Evolutionary conservation across 2,888 invertebrate genomes (phyloP).

Genomic region (Syrphus vitripennis): DNA sequence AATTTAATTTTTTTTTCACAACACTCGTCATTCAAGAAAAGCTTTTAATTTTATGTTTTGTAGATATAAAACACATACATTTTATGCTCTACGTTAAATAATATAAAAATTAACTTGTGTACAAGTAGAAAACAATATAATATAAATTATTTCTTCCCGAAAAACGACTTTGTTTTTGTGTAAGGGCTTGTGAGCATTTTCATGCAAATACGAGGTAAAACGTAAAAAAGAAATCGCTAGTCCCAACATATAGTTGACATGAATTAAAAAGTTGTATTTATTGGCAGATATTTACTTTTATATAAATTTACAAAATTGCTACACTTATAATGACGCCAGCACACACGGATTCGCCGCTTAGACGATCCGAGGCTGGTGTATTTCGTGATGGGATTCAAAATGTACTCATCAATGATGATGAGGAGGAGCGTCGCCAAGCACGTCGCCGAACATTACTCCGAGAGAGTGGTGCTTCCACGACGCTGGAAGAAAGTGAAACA

Average conservation of each 20-base stretch:
- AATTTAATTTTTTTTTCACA: conserved; percentile 35
- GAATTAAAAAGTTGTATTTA: not conserved
- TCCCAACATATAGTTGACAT: not conserved
- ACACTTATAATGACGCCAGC: conserved; percentile 77
- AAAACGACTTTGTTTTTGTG: conserved; percentile 12
- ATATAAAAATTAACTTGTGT: not conserved
- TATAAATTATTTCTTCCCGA: not conserved
- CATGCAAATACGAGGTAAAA: not conserved
- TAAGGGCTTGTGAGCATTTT: conserved; percentile 20
- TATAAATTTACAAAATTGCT: conserved; percentile 51
- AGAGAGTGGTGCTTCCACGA: conserved; percentile 70
- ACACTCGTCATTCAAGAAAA: conserved; percentile 16
- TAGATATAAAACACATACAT: conserved; percentile 19
- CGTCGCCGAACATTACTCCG: conserved; percentile 76
- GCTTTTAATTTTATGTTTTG: conserved; percentile 60
- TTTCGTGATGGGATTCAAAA: conserved; percentile 74
- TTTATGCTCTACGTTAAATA: not conserved
- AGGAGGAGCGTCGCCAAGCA: conserved; percentile 83
- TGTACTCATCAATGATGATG: conserved; percentile 82
- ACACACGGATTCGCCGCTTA: conserved; percentile 77
- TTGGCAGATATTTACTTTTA: not conserved
- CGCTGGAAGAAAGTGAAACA: conserved; percentile 84
- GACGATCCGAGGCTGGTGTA: conserved; percentile 77
- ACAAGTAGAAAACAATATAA: not conserved
- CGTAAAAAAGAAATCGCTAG: not conserved